phyloP scores from a whole-genome alignment of 2,797 vertebrate genomes.

The Scolopax bukidnonensis region DNA sequence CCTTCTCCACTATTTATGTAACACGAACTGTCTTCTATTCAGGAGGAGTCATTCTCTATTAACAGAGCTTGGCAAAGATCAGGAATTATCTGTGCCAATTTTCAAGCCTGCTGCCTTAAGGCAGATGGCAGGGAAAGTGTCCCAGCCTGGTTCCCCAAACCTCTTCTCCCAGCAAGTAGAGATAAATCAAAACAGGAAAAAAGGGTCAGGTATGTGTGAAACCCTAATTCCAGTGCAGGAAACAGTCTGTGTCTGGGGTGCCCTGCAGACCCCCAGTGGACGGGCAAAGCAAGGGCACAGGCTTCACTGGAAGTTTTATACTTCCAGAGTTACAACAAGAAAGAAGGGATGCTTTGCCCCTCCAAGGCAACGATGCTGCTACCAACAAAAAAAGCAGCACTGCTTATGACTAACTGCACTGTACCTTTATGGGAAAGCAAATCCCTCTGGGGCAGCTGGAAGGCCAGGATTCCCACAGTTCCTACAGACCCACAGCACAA shows the following conservation, averaged over 20 bases:
- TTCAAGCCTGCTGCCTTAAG: not conserved
- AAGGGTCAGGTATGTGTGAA: not conserved
- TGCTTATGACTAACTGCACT: not conserved
- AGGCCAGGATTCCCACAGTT: not conserved
- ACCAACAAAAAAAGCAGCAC: not conserved
- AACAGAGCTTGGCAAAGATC: slow-evolving; percentile 64
- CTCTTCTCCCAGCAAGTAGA: not conserved
- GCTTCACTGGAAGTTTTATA: not conserved
- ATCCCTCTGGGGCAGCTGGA: not conserved
- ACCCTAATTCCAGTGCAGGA: not conserved
- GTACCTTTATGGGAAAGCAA: not conserved
- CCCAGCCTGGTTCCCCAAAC: not conserved
- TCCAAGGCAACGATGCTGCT: not conserved
- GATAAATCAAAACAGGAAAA: not conserved
- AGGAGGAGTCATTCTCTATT: slow-evolving; percentile 4
- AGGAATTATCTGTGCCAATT: not conserved
- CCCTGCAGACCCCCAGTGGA: not conserved
- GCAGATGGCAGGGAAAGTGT: slow-evolving; percentile 59
- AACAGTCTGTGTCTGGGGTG: not conserved
- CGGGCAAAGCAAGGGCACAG: not conserved
- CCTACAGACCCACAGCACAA: not conserved
- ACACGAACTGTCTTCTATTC: slow-evolving; percentile 1
- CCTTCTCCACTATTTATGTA: not conserved
- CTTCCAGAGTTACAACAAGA: not conserved
- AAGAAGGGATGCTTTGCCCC: not conserved